Base-by-base conservation (phyloP, 2,888 invertebrate species). In the Epiblema foenella region DNA sequence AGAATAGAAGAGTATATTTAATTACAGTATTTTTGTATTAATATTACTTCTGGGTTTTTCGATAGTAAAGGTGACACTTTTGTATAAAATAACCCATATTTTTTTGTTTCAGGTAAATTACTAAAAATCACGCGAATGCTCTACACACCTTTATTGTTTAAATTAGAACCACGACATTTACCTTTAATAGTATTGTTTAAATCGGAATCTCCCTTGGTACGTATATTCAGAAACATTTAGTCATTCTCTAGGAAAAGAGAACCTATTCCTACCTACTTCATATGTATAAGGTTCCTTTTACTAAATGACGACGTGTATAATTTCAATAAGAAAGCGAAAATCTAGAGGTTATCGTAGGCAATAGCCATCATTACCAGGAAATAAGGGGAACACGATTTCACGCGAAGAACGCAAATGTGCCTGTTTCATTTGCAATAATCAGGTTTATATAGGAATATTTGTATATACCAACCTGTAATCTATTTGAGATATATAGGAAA, bases 51-150 rank as follows among this genome's bases (percentile, higher is more conserved):
- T n/a, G n/a, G n/a, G n/a, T n/a, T n/a, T n/a, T n/a, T n/a, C n/a
- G n/a, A 24, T 24, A 24, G 24, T 24, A 24, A 3, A 4, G 24
- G 24, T 24, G 24, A 24, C 4, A 24, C 4, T 24, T 24, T 24
- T 24, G 24, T 24, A 24, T 24, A 24, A 24, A 3, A 5, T 33
- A 33, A 33, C 33, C 24, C 33, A 33, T 33, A 1, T 9, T 59
- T 20, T 49, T 33, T 51, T 62, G 18, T 62, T 62, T 33, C 62
- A 62, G 62, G 62, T 62, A 62, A 24, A 2, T 57, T 46, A 4
- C 20, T 24, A 3, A 8, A 57, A 37, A 15, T n/a, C 9, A 9
- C 33, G 2, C 0, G 3, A 5, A 33, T 33, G 29, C 2, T 33
- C 33, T 1, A 33, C 33, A 33, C 7, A 33, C 2, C 29, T 5